Percentiles rank a stretch among this genome's conserved stretches.
These are phyloP conservation scores for Eudyptes chrysolophus DNA, from an alignment of 2,113 vertebrate genomes.

Conservation along the genomic window DNA sequence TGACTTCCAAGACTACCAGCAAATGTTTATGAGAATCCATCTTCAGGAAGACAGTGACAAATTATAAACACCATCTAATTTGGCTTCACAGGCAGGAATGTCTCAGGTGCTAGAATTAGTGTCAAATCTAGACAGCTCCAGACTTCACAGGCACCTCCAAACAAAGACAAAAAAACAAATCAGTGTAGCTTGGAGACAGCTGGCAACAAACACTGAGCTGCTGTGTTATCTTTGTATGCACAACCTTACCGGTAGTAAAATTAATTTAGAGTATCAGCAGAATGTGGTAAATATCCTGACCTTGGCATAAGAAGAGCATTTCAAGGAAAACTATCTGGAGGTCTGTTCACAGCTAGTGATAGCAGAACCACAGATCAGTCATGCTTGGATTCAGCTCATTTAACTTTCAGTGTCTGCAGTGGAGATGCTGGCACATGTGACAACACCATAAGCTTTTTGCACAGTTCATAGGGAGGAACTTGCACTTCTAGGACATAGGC, in stretches of 20 bases:
- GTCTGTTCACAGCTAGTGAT: neutral
- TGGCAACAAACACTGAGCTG: neutral
- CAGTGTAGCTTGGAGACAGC: neutral
- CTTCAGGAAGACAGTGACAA: neutral
- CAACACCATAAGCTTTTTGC: neutral
- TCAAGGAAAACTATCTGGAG: neutral
- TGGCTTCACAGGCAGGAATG: neutral
- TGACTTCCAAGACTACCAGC: neutral
- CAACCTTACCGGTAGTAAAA: neutral
- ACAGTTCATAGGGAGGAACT: neutral
- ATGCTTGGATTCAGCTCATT: neutral
- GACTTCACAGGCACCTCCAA: neutral
- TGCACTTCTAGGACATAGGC: neutral
- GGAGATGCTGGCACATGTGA: rapidly evolving
- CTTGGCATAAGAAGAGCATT: neutral
- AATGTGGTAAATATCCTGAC: neutral
- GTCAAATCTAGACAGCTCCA: neutral
- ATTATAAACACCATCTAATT: neutral
- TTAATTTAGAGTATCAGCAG: neutral
- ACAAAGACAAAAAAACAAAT: neutral
- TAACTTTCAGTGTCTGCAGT: neutral
- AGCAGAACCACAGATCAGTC: neutral
- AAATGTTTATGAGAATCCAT: neutral
- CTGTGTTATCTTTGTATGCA: neutral
- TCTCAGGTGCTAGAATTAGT: neutral